Evolutionary conservation across 2,797 vertebrate species (phyloP).

Genomic region (Novumbra hubbsi): DNA sequence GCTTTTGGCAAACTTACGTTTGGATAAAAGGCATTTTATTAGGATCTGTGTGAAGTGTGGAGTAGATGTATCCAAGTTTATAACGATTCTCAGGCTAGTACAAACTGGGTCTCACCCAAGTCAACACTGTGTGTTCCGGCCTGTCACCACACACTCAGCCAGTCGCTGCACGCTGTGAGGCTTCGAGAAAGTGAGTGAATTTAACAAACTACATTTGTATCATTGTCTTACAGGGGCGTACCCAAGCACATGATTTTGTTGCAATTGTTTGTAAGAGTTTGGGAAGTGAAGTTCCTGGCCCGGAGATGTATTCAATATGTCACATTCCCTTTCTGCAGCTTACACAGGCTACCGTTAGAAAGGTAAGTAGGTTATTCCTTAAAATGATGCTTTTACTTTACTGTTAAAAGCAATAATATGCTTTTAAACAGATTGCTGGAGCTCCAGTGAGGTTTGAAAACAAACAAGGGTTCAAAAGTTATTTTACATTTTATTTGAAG

Average conservation of each 20-base stretch:
- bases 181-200: conserved; percentile 33
- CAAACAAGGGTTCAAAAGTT: too few relatives aligned
- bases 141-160: background rate
- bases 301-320: background rate
- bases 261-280: conserved; percentile 13
- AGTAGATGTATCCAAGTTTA: conserved; percentile 17
- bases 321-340: background rate
- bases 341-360: background rate
- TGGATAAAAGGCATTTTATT: conserved; percentile 16
- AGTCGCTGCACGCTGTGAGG: conserved; percentile 32
- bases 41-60: conserved; percentile 12
- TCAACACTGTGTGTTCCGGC: conserved; percentile 2
- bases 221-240: conserved; percentile 16
- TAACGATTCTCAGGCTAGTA: conserved; percentile 37
- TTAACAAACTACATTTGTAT: conserved; percentile 57
- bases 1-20: conserved; percentile 8
- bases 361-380: background rate
- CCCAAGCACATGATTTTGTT: conserved; percentile 25
- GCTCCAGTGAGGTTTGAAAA: background rate
- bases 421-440: too few relatives aligned
- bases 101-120: too few relatives aligned
- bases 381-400: too few relatives aligned
- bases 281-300: background rate
- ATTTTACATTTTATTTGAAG: too few relatives aligned
- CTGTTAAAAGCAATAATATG: too few relatives aligned